Base-by-base conservation (phyloP, 2,797 vertebrate genomes). In the Esox lucius region DNA sequence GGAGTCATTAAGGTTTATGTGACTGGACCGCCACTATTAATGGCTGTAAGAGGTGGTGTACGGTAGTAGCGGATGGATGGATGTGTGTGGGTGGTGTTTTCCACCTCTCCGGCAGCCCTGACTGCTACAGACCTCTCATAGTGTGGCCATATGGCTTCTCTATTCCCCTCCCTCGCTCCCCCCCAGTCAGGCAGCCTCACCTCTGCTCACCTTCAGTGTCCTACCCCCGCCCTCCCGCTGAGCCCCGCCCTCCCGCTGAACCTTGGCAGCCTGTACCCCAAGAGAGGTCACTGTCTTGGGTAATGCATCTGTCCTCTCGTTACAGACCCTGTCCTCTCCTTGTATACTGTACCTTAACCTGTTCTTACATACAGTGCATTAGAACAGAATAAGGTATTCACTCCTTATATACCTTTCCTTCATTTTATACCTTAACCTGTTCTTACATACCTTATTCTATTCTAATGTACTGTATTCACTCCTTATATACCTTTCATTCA, bases 141-240 rank as follows among this genome's bases (percentile, higher is more conserved):
- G 73, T 68, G 22, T 22, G 51, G 24, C 73, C 73, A 74, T 56
- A 56, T 74, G 73, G 65, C 56, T 51, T 65, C 72, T 65, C 71
- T 22, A 26, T 66, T 31, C 39, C 39, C 39, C 39, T 42, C 9
- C 39, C 39, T 42, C 5, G 39, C 39, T 42, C 39, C 56, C 51
- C 69, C 35, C 53, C 24, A 64, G 49, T 24, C 67, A 69, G 51
- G 16, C 39, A 49, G 31, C 24, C 67, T n/a, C 33, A 42, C 56
- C 53, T 70, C 74, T 62, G 53, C 22, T 64, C 67, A 70, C 67
- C 74, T 70, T 75, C 68, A 66, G 7, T 22, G 68, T 28, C n/a
- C 17, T 42, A 28, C 17, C 62, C 39, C 39, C 9, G 1, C 5
- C 39, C 39, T 42, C 39, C 9, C 5, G 39, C 39, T 42, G 39